These are phyloP conservation scores for Dermolepida albohirtum DNA, from an alignment of 2,888 invertebrate genomes.

Conservation along the genomic window DNA sequence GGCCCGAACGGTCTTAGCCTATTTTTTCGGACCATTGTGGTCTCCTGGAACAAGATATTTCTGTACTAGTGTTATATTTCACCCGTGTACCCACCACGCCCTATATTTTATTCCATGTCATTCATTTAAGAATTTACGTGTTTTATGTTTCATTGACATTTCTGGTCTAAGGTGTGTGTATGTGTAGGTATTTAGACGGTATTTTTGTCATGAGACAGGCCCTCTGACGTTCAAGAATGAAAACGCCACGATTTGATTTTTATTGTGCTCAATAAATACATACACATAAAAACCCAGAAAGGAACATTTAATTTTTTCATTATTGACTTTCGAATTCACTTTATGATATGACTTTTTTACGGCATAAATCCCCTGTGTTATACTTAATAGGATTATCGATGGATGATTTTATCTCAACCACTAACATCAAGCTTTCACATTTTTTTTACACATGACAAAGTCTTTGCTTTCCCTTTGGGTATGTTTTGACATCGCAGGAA, in stretches of 20 bases:
- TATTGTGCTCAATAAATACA: conserved; percentile 27
- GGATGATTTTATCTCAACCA: not conserved
- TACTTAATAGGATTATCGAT: conserved; percentile 5
- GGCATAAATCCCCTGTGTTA: not conserved
- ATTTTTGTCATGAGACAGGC: conserved; percentile 24
- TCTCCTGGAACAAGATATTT: conserved; percentile 63
- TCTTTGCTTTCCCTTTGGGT: no score
- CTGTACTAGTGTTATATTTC: conserved; percentile 64
- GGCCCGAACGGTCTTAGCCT: conserved; percentile 59
- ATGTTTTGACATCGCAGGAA: no score
- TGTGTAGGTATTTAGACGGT: conserved; percentile 29
- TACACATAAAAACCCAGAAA: conserved; percentile 14
- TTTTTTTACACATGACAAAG: no score
- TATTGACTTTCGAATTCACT: conserved; percentile 34
- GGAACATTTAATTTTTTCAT: conserved; percentile 27
- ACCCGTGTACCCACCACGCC: conserved; percentile 60
- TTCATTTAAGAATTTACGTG: conserved; percentile 58
- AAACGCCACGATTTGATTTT: conserved; percentile 32
- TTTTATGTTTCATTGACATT: conserved; percentile 59
- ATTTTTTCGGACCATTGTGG: conserved; percentile 57
- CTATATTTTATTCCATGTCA: conserved; percentile 61
- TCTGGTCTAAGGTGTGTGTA: conserved; percentile 37
- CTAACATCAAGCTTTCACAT: no score
- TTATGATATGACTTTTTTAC: conserved; percentile 17
- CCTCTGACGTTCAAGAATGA: conserved; percentile 22